Base-by-base conservation (phyloP, 1,140 invertebrate species). In the Drosophila arawakana region DNA sequence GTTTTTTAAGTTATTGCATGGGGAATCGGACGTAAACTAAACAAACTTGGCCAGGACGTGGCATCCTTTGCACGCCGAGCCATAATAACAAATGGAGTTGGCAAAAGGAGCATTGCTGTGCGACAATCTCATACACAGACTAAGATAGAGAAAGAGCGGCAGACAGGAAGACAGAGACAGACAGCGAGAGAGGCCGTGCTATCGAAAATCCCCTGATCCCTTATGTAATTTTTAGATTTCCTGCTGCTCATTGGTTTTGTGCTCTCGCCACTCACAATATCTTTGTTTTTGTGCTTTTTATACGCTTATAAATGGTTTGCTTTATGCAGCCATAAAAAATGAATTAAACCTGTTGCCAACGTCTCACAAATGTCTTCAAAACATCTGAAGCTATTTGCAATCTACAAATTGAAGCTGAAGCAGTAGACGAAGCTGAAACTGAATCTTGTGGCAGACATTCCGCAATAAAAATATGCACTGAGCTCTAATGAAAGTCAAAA, bases 211-310 rank as follows among this genome's bases (percentile, higher is more conserved):
- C 89, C 89, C 62, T 78, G 79, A 81, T 91, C 89, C 89, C 89
- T 91, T 89, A 91, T 91, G 89, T 91, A 91, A 91, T 91, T 91
- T 91, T 91, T 82, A 91, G 89, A 91, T 91, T 91, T 91, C 72
- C 81, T 80, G 73, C 80, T 80, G 49, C 81, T 80, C 80, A 69
- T 77, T 88, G 76, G 65, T 74, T 72, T 60, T 62, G 52, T 44
- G 18, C 30, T 44, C 25, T 13, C 47, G 60, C 50, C 21, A 30
- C 41, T 54, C 15, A 49, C 10, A 60, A 35, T 35, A 35, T 41
- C 11, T 10, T 58, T 35, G 21, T 62, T 62, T 73, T 37, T 11
- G 30, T 41, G 25, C 25, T 30, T 60, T 63, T 72, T 76, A 75
- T 63, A 63, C 57, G 35, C 58, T 75, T 65, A 75, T 71, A 71